Evolutionary conservation across 2,797 vertebrate genomes (phyloP).

Genomic region (Phalloptychus januarius): DNA sequence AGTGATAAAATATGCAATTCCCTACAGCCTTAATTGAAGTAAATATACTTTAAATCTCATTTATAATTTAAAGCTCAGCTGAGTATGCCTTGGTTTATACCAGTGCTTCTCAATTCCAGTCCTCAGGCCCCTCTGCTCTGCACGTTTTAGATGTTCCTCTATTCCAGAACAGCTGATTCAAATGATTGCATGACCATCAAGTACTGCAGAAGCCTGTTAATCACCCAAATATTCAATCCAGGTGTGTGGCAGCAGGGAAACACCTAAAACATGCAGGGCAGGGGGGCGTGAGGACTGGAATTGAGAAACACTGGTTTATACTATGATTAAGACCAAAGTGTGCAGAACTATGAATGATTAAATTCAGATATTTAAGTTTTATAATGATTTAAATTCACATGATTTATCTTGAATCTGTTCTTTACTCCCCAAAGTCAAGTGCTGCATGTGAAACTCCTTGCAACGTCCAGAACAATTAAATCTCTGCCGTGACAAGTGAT

Average conservation of each 20-base stretch:
- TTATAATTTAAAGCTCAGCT: background rate
- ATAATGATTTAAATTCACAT: background rate
- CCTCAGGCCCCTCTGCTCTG: no score
- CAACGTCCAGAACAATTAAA: conserved; percentile 45
- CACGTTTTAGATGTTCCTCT: no score
- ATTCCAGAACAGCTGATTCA: no score
- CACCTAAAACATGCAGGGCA: no score
- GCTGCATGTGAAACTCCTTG: conserved; percentile 23
- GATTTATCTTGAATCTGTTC: conserved; percentile 7
- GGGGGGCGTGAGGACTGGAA: no score
- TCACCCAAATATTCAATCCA: no score
- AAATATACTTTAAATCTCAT: background rate
- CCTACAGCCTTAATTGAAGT: background rate
- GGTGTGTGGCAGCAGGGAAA: no score
- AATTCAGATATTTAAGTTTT: background rate
- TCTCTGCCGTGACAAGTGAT: conserved; percentile 42
- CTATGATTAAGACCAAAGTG: background rate
- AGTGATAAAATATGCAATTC: background rate
- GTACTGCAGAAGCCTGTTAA: no score
- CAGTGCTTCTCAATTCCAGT: no score
- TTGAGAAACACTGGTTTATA: no score
- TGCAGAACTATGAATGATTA: background rate
- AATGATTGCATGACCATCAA: no score
- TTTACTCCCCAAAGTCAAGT: conserved; percentile 11
- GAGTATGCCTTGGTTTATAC: background rate